Conservation (phyloP, 2,797 vertebrate genomes). For the Columba guinea region DNA sequence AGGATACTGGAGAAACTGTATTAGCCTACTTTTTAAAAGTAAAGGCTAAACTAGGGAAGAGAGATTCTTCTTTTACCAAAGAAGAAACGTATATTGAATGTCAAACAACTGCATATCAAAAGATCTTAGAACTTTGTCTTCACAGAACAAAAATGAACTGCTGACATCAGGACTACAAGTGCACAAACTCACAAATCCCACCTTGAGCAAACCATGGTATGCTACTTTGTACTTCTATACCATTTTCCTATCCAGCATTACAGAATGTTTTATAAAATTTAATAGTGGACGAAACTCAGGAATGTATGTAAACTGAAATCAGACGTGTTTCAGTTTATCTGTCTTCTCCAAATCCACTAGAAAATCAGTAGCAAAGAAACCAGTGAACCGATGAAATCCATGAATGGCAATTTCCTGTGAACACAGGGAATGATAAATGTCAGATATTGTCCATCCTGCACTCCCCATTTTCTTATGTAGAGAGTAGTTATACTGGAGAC, state of each 20-base stretch:
- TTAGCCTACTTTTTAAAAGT: background rate
- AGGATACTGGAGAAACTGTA: background rate
- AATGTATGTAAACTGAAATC: background rate
- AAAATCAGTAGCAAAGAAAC: background rate
- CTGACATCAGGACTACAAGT: background rate
- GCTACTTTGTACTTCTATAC: background rate
- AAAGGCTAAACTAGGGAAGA: background rate
- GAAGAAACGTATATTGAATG: background rate
- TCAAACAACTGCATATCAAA: slow-evolving; percentile 28
- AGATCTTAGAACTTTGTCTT: background rate
- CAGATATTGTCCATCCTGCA: background rate
- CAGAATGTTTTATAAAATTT: background rate
- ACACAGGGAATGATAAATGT: background rate
- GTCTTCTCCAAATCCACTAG: background rate
- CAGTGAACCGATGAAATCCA: background rate
- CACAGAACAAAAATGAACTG: slow-evolving; percentile 22
- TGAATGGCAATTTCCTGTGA: background rate
- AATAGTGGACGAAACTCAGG: background rate
- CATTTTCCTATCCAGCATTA: background rate
- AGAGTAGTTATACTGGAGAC: background rate
- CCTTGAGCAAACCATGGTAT: background rate
- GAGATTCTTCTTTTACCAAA: background rate
- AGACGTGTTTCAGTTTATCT: background rate
- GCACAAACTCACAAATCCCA: slow-evolving; percentile 5
- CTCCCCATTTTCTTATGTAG: background rate